Evolutionary conservation across 2,888 invertebrate species (phyloP), one percentile per base, ranked within the genome.

Genomic region (Scaeva pyrastri): DNA sequence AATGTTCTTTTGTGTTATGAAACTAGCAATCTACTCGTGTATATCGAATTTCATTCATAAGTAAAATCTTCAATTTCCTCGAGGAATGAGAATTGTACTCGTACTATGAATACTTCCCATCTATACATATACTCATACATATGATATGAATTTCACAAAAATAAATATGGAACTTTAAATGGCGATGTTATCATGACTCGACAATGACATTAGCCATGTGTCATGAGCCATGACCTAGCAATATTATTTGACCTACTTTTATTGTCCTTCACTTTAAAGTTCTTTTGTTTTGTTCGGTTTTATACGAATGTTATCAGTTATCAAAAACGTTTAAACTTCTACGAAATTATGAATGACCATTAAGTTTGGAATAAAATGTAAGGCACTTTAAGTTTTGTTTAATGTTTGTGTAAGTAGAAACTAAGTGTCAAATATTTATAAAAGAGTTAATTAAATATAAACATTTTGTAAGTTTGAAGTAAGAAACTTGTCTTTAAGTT

Each of bases 171-270:
- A 23, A 41, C 48, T 19, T 36, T 26, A 26, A 72, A 82, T 62
- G 56, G 58, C 8, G 31, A 23, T 60, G 76, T 56, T 76, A 64
- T 72, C 55, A 43, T 64, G 81, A 72, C 39, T 66, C 66, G 66
- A 72, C 71, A 72, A 77, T 77, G 76, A 45, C 64, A 82, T 77
- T 52, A 82, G 66, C 56, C 62, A 48, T 56, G 72, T n/a, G n/a
- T n/a, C 64, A 82, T 77, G 52, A 82, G 72, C 56, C 64, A 50
- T 58, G 72, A 72, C 72, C 66, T 58, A 66, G 56, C 36, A 77
- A 73, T 72, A 56, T 31, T 31, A 0, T 82, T 72, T 82, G 77
- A 77, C 77, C 71, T 66, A 81, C 56, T 48, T 41, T 48, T 31
- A 26, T 48, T 48, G 11, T 4, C 2, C 6, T 7, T 16, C 5